Percentiles rank a stretch among this genome's conserved stretches.
Evolutionary conservation across 23 tunicate genomes (phyloP).

Genomic region (Botrylloides violaceus): DNA sequence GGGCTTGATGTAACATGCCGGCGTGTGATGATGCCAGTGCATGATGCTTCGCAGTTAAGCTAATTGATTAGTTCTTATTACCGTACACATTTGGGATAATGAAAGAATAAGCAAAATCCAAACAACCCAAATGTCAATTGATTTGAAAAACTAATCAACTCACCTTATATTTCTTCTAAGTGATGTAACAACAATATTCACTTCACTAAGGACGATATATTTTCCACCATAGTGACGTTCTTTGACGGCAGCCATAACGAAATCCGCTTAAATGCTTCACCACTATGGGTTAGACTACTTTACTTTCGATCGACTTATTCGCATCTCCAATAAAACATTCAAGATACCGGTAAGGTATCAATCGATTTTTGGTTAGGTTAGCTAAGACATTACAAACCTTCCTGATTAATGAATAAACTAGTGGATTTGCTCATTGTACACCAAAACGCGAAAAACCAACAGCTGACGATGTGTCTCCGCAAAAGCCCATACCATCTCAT

Average conservation of each 20-base stretch:
- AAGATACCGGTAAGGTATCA: no score
- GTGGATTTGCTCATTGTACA: no score
- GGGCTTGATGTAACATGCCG: not conserved
- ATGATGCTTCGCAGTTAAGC: not conserved
- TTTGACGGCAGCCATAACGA: not conserved
- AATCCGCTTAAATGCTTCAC: no score
- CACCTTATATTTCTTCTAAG: constrained; percentile 71
- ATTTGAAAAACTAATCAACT: no score
- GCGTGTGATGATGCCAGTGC: not conserved
- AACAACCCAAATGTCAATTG: not conserved
- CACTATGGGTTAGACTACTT: not conserved
- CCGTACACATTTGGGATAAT: not conserved
- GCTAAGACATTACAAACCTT: no score
- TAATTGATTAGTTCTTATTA: not conserved
- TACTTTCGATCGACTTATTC: not conserved
- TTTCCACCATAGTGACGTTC: constrained; percentile 43
- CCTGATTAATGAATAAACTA: no score
- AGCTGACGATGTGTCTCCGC: no score
- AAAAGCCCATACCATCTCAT: no score
- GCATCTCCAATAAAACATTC: not conserved
- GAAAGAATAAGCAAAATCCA: not conserved
- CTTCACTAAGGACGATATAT: constrained; percentile 92
- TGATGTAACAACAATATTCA: constrained; percentile 92
- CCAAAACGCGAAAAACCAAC: no score
- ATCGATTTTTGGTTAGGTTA: no score